Percentiles rank a stretch among this genome's conserved stretches.
Conservation (phyloP, 2,113 vertebrate species). For the Empidonax alnorum region DNA sequence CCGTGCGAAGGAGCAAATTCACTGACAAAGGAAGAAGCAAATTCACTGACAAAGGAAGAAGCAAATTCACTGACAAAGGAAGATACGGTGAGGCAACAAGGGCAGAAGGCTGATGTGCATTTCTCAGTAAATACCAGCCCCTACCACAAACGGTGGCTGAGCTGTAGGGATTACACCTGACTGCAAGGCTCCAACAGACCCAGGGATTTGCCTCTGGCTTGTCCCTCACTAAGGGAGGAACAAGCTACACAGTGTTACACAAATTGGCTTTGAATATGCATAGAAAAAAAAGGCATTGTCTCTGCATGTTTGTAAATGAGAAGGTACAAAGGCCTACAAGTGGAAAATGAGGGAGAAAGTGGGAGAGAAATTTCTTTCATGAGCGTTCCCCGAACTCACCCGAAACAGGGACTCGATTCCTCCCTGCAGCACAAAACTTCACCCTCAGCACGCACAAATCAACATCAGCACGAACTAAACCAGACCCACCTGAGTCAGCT, state of each 20-base stretch:
- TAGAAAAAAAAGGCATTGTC: background rate
- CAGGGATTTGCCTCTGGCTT: too few species aligned
- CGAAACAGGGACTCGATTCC: accelerated
- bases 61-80: accelerated
- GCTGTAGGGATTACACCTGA: background rate
- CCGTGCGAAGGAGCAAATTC: background rate
- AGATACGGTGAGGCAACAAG: background rate
- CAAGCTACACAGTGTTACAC: accelerated
- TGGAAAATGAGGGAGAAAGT: background rate
- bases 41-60: background rate
- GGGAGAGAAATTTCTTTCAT: background rate
- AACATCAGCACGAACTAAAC: background rate
- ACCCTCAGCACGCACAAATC: background rate
- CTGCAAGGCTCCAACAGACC: background rate
- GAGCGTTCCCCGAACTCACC: background rate
- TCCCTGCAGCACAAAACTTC: background rate
- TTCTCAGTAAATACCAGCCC: background rate
- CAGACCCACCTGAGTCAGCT: conserved; percentile 51
- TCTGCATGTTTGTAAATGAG: accelerated
- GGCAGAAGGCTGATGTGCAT: background rate
- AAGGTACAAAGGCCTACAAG: accelerated
- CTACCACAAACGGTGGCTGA: accelerated
- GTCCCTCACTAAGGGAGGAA: background rate
- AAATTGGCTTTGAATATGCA: accelerated
- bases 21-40: accelerated